Conservation (phyloP, 2,113 vertebrate species). For the Vulpes vulpes region DNA sequence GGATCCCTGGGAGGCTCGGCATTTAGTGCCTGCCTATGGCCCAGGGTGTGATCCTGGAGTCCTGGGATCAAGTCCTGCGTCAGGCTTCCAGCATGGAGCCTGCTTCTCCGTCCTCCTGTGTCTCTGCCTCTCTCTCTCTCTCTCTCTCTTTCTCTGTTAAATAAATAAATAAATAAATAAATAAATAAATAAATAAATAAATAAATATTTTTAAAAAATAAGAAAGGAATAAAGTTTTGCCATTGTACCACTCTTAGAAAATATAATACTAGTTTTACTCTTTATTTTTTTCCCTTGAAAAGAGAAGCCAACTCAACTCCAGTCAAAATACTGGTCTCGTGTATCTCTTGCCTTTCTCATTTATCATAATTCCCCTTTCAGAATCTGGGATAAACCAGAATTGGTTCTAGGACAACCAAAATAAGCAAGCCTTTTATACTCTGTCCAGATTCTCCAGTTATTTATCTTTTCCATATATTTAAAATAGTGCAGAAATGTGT, state of each 20-base stretch:
- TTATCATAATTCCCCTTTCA: conserved; percentile 19
- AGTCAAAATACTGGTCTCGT: conserved; percentile 21
- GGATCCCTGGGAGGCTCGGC: no score
- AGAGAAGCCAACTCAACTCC: background rate
- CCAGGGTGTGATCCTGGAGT: no score
- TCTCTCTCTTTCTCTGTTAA: no score
- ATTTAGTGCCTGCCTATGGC: no score
- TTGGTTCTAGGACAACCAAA: background rate
- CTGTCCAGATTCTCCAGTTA: background rate
- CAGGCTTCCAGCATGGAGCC: no score
- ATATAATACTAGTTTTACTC: conserved; percentile 7
- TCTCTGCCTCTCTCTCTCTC: no score
- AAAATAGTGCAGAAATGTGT: conserved; percentile 35
- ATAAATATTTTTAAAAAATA: no score
- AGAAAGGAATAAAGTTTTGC: background rate
- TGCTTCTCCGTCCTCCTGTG: no score
- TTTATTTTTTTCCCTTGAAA: conserved; percentile 8
- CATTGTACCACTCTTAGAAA: background rate
- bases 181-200: no score
- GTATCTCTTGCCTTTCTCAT: conserved; percentile 29
- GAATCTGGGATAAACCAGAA: conserved; percentile 35
- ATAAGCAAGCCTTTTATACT: background rate
- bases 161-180: no score
- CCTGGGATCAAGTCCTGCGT: no score
- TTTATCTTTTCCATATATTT: conserved; percentile 39